Evolutionary conservation across 2,888 invertebrate genomes (phyloP), one percentile per base, ranked within the genome.

Genomic region (Odontothrips loti): DNA sequence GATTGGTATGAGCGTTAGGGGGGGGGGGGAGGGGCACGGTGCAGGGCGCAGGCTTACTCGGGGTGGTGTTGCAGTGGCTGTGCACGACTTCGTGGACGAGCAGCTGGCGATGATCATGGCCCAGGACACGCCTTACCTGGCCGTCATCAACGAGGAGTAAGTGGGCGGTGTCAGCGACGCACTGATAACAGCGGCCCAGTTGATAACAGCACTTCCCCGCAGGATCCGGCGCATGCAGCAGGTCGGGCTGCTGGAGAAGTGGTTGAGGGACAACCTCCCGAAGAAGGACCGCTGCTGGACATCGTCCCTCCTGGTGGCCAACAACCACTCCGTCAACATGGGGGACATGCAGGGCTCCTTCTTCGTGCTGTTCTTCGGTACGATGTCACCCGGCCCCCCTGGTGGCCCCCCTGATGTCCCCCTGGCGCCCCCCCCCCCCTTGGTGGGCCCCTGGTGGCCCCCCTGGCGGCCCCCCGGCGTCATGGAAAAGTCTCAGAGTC

Each of bases 321-420:
- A 92, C 83, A 96, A 95, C 86, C 95, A 96, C 85, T 95, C 95
- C 63, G 96, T 97, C 78, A 95, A 95, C 86, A 90, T 96, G 84
- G 91, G 93, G 80, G 96, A 97, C 85, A 97, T 96, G 96, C 96
- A 96, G 87, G 97, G 96, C 17, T 96, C 95, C 47, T 96, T 96
- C 88, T 93, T 96, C 85, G 93, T 97, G 0, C 88, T 96, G 4
- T 90, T 95, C 81, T 87, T 96, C 81, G 96, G 96, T 94, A 89
- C 86, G 84, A n/a, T 63, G 81, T 58, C n/a, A n/a, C n/a, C n/a
- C n/a, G n/a, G n/a, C n/a, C n/a, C n/a, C n/a, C n/a, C n/a, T n/a
- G n/a, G n/a, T n/a, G n/a, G n/a, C n/a, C n/a, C n/a, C n/a, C n/a
- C n/a, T n/a, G n/a, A n/a, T n/a, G n/a, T n/a, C n/a, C n/a, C n/a